These are phyloP conservation scores for Cnemophilus loriae DNA, from an alignment of 2,113 vertebrate species.

Conservation along the genomic window DNA sequence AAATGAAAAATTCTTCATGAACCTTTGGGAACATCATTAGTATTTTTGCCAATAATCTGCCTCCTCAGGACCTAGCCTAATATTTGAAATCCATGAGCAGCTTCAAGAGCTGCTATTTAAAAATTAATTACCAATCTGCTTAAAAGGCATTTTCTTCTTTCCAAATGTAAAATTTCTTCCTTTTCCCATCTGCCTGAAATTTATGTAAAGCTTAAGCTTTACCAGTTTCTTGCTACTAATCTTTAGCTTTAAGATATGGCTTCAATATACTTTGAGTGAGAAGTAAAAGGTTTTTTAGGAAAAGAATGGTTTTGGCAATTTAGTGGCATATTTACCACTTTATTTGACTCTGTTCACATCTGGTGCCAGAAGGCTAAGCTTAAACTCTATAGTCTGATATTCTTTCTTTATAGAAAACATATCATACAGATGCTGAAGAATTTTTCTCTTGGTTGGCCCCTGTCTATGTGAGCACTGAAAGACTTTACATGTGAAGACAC, in stretches of 20 bases:
- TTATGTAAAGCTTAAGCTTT: background rate
- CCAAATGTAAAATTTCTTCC: background rate
- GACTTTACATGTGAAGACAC: background rate
- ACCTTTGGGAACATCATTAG: constrained; percentile 3
- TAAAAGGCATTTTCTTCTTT: constrained; percentile 6
- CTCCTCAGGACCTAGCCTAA: constrained; percentile 9
- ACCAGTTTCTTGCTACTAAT: background rate
- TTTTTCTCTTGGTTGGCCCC: background rate
- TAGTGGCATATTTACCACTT: background rate
- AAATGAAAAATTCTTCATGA: background rate
- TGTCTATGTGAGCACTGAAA: background rate
- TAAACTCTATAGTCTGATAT: background rate
- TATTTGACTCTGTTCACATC: background rate
- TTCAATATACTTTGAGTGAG: background rate
- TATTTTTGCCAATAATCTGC: constrained; percentile 32
- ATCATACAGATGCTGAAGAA: background rate
- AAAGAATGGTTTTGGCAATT: background rate
- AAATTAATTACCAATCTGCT: constrained; percentile 43
- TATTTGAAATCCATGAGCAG: constrained; percentile 40
- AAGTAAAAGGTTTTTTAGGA: background rate
- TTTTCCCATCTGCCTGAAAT: background rate
- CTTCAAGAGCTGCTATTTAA: constrained; percentile 35
- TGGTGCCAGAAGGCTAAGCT: background rate
- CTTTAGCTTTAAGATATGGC: background rate
- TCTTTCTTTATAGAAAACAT: background rate